Evolutionary conservation across 2,113 vertebrate species (phyloP).

Genomic region (Orientallactaga bullata): DNA sequence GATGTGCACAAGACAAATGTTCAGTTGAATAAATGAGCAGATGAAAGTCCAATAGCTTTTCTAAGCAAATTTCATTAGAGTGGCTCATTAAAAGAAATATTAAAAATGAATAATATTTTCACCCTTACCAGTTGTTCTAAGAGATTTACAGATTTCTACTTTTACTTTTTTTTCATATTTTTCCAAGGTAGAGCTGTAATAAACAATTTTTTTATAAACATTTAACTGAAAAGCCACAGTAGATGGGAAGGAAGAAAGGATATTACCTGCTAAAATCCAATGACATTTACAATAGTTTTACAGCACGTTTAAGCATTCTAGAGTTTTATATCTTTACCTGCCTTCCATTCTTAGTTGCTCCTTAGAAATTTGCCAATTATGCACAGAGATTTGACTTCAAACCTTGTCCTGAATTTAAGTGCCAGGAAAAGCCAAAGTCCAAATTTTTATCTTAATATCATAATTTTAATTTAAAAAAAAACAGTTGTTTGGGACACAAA

Average conservation of each 20-base stretch:
- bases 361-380: constrained; percentile 82
- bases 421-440: too few species aligned
- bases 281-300: constrained; percentile 91
- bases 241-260: constrained; percentile 76
- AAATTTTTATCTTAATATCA: too few species aligned
- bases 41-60: background rate
- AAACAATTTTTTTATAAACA: constrained; percentile 88
- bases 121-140: background rate
- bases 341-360: constrained; percentile 85
- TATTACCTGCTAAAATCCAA: constrained; percentile 89
- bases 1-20: background rate
- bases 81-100: background rate
- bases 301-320: constrained; percentile 88
- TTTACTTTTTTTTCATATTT: background rate
- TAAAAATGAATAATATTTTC: background rate
- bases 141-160: background rate
- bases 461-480: constrained; percentile 64
- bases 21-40: background rate
- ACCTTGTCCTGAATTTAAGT: too few species aligned
- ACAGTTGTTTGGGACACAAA: constrained; percentile 81
- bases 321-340: constrained; percentile 90
- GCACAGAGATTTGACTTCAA: too few species aligned
- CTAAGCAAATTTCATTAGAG: background rate
- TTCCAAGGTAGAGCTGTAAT: constrained; percentile 85
- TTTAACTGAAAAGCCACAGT: constrained; percentile 88